phyloP scores from a whole-genome alignment of 2,797 vertebrate genomes.

The Saguinus oedipus region DNA sequence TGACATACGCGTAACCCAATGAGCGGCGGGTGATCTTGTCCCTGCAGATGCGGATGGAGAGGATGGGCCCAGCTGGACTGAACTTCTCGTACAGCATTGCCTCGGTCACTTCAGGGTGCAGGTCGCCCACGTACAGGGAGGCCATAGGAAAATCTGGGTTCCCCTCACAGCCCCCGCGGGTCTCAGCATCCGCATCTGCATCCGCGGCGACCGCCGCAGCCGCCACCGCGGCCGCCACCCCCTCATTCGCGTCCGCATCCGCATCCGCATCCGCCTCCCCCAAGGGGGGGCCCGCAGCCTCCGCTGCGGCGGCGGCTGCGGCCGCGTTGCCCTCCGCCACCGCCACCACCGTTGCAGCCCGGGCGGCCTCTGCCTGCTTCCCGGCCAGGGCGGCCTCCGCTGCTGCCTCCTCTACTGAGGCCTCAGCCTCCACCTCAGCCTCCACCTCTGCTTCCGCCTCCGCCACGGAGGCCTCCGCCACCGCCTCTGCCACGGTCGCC shows the following conservation, averaged over 20 bases:
- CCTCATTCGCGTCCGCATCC: neutral
- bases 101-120: constrained; percentile 77
- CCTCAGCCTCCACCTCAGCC: constrained; percentile 63
- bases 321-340: neutral
- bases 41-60: constrained; percentile 75
- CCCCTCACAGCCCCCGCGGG: neutral
- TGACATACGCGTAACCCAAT: constrained; percentile 75
- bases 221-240: neutral
- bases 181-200: neutral
- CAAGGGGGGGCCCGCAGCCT: neutral
- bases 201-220: neutral
- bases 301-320: neutral
- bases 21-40: constrained; percentile 78
- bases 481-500: constrained; percentile 73
- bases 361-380: neutral
- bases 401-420: constrained; percentile 1
- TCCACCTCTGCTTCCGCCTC: constrained; percentile 74
- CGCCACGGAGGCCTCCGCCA: constrained; percentile 77
- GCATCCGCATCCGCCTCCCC: neutral
- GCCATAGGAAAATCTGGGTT: constrained; percentile 73
- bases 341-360: neutral
- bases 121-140: constrained; percentile 77
- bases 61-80: constrained; percentile 74
- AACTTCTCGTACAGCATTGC: constrained; percentile 78
- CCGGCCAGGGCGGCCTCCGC: neutral